Conservation (phyloP, 1,140 invertebrate species). For the Archivesica marissinica region DNA sequence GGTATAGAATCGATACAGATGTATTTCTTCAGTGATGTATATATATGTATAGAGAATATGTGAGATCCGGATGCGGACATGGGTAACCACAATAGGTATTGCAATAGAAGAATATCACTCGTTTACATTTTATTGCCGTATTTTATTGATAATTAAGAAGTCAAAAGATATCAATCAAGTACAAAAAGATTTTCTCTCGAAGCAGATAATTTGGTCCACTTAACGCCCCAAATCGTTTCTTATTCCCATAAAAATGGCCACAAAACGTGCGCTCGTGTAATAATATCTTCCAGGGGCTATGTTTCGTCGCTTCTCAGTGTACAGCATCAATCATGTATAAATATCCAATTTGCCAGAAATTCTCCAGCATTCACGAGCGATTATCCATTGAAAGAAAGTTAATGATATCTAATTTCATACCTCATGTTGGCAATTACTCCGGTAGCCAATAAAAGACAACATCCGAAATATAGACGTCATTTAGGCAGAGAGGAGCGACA, state of each 20-base stretch:
- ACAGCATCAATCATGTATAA: slow-evolving; percentile 57
- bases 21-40: too few species aligned
- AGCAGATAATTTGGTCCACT: slow-evolving; percentile 20
- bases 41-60: too few species aligned
- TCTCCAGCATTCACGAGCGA: slow-evolving; percentile 53
- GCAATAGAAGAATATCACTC: too few species aligned
- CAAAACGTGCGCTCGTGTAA: slow-evolving; percentile 9
- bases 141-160: not conserved
- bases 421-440: slow-evolving; percentile 57
- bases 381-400: slow-evolving; percentile 63
- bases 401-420: slow-evolving; percentile 62
- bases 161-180: slow-evolving; percentile 14
- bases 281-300: slow-evolving; percentile 16
- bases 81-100: too few species aligned
- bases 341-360: slow-evolving; percentile 65
- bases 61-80: too few species aligned
- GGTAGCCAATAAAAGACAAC: slow-evolving; percentile 36
- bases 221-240: slow-evolving; percentile 4
- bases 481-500: not conserved
- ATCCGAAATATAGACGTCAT: slow-evolving; percentile 33
- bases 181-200: not conserved
- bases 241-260: slow-evolving; percentile 9
- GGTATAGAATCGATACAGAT: too few species aligned
- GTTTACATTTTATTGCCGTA: too few species aligned
- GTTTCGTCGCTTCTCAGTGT: slow-evolving; percentile 24